These are phyloP conservation scores for Himalopsyche japonica DNA, from an alignment of 2,888 invertebrate genomes.

Conservation along the genomic window DNA sequence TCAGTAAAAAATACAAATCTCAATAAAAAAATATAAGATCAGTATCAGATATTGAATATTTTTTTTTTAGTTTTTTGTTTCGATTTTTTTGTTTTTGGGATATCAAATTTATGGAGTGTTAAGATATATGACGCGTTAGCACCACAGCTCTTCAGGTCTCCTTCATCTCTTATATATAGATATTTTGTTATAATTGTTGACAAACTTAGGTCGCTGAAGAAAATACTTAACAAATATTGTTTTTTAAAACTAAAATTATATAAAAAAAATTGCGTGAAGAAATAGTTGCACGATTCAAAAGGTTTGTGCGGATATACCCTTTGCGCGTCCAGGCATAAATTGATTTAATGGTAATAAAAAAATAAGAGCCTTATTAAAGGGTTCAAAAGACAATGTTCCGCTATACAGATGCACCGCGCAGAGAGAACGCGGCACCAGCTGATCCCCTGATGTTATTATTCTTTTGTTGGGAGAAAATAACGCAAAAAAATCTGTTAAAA, in stretches of 20 bases:
- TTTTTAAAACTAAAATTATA: neutral
- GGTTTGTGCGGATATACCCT: neutral
- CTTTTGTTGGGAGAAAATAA: conserved; percentile 12
- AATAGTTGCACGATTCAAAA: neutral
- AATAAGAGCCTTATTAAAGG: conserved; percentile 14
- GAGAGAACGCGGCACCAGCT: neutral
- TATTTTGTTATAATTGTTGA: no score
- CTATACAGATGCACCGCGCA: conserved; percentile 15
- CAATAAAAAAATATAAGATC: no score
- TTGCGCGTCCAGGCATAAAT: conserved; percentile 21
- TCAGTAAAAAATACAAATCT: no score
- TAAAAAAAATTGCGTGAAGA: neutral
- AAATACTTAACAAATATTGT: no score
- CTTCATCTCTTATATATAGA: no score
- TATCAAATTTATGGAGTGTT: no score
- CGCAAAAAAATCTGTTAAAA: conserved; percentile 11
- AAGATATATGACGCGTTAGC: no score
- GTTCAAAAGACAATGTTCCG: conserved; percentile 22
- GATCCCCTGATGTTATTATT: neutral
- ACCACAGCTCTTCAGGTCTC: no score
- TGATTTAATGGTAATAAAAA: conserved; percentile 20
- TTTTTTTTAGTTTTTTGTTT: no score
- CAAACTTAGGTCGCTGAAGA: no score
- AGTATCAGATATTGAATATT: no score
- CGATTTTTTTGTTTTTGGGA: no score